Evolutionary conservation across 2,888 invertebrate species (phyloP).

Genomic region (Bunonema sp.): DNA sequence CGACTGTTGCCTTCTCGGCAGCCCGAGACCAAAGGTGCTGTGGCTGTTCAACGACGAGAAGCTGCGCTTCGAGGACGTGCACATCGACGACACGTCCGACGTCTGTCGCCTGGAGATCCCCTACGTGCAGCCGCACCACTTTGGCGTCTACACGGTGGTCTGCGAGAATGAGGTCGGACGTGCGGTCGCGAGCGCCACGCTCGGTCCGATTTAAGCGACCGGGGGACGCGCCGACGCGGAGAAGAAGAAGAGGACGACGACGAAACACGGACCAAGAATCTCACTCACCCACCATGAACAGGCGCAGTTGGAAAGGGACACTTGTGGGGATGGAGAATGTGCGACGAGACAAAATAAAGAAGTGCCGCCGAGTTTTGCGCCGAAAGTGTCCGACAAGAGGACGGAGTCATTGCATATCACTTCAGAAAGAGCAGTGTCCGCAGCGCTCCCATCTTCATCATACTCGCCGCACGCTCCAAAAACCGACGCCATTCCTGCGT

Average conservation of each 20-base stretch:
- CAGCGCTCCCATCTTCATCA: too few species aligned
- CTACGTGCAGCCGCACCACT: slow-evolving; percentile 37
- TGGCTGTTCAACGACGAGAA: slow-evolving; percentile 44
- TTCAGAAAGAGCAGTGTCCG: too few species aligned
- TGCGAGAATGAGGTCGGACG: slow-evolving; percentile 24
- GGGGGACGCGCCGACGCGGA: too few species aligned
- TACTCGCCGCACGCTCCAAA: neutral
- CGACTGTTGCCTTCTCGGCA: slow-evolving; percentile 40
- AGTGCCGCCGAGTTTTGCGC: too few species aligned
- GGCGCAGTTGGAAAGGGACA: too few species aligned
- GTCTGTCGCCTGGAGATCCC: slow-evolving; percentile 41
- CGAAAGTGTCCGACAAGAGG: too few species aligned
- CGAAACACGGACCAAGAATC: too few species aligned
- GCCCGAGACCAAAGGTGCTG: slow-evolving; percentile 36
- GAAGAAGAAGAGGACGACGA: too few species aligned
- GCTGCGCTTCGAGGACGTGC: slow-evolving; percentile 31
- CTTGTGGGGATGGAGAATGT: too few species aligned
- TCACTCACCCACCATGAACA: too few species aligned
- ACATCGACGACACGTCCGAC: slow-evolving; percentile 34
- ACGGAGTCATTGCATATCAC: too few species aligned
- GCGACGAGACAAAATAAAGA: too few species aligned
- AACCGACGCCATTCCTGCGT: neutral
- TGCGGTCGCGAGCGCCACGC: slow-evolving; percentile 12
- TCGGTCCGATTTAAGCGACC: slow-evolving; percentile 15
- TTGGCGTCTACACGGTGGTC: slow-evolving; percentile 23